Evolutionary conservation across 1,140 invertebrate species (phyloP).

Genomic region (Camponotus vicinus): DNA sequence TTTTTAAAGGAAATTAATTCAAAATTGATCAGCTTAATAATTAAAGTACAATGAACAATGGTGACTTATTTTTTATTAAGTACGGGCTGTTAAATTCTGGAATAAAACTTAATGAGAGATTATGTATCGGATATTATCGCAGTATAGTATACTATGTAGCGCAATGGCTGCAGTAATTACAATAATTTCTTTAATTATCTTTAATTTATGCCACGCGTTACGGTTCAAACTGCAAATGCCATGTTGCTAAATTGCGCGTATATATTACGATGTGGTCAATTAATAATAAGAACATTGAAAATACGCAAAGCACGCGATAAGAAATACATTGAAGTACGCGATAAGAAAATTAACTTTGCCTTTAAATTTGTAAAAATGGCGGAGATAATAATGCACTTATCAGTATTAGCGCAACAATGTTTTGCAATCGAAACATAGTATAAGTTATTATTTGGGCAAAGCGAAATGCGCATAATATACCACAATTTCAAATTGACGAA

Average conservation of each 20-base stretch:
- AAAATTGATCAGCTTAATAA: not conserved
- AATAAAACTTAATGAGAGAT: conserved; percentile 31
- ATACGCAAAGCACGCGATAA: conserved; percentile 9
- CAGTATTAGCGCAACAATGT: not conserved
- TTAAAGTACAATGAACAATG: not conserved
- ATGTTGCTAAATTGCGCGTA: conserved; percentile 56
- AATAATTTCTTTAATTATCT: conserved; percentile 63
- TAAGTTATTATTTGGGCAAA: not conserved
- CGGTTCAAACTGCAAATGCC: conserved; percentile 21
- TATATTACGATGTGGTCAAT: conserved; percentile 45
- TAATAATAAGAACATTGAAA: conserved; percentile 51
- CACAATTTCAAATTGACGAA: not conserved
- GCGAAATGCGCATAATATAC: not conserved
- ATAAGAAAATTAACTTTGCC: conserved; percentile 38
- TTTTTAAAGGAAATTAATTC: not conserved
- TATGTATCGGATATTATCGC: conserved; percentile 43
- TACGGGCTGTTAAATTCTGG: not conserved
- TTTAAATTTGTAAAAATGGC: conserved; percentile 28
- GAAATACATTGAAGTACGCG: conserved; percentile 8
- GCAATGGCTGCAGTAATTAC: conserved; percentile 41
- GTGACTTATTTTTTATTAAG: not conserved
- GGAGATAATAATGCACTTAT: not conserved
- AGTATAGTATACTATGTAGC: conserved; percentile 1
- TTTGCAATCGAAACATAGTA: not conserved
- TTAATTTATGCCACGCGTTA: conserved; percentile 55